These are phyloP conservation scores for Halcyon senegalensis DNA, from an alignment of 2,113 vertebrate species.

Conservation along the genomic window DNA sequence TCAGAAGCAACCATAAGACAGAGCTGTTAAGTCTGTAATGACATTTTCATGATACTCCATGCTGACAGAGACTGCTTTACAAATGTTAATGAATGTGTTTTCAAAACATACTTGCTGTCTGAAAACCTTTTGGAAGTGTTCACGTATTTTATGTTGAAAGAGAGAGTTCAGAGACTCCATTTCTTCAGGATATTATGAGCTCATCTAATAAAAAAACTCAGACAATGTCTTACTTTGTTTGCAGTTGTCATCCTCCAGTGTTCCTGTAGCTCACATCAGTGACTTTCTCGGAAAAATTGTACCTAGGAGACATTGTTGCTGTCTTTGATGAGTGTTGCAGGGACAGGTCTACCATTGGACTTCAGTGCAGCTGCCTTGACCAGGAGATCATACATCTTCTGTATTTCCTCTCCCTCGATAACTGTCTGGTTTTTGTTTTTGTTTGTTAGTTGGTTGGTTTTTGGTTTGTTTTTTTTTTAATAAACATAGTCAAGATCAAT, in stretches of 20 bases:
- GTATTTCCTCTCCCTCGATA: not conserved
- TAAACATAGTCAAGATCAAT: not conserved
- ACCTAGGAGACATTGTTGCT: not conserved
- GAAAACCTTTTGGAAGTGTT: not conserved
- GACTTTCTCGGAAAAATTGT: not conserved
- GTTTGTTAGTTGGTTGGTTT: not conserved
- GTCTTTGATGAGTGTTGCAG: not conserved
- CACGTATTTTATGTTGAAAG: not conserved
- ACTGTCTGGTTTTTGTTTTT: no score
- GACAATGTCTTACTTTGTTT: not conserved
- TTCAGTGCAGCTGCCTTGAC: not conserved
- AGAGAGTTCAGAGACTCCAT: not conserved
- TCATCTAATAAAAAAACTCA: not conserved
- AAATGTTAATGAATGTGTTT: not conserved
- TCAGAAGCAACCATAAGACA: not conserved
- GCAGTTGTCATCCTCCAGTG: fast-evolving
- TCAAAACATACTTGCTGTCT: not conserved
- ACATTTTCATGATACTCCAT: not conserved
- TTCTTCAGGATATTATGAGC: not conserved
- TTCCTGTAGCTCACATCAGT: not conserved
- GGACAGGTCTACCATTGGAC: not conserved
- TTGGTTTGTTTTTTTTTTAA: not conserved
- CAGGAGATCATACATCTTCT: not conserved
- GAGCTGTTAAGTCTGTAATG: not conserved
- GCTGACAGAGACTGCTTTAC: not conserved